Percentiles rank a stretch among this genome's conserved stretches.
Evolutionary conservation across 30 jellyfish, hydroid and myxozoan species (phyloP).

Genomic region (Chrysaora quinquecirrha): DNA sequence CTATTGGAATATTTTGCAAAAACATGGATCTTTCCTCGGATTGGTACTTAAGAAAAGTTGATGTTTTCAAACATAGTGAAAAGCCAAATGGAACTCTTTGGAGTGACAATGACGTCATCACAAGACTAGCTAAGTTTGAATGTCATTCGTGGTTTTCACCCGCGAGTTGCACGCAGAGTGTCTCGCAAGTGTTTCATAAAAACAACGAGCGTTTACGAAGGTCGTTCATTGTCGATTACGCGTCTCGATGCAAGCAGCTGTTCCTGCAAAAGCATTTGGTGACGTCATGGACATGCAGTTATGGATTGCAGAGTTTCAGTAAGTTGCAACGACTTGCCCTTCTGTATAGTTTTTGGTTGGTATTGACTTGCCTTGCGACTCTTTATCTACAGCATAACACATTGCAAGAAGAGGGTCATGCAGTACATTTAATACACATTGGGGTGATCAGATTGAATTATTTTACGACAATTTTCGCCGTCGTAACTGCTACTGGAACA

Average conservation of each 20-base stretch:
- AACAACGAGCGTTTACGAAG: conserved; percentile 13
- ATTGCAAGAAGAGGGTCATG: neutral
- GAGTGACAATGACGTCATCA: conserved; percentile 51
- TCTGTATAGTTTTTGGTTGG: conserved; percentile 31
- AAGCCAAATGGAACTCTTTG: conserved; percentile 62
- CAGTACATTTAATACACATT: conserved; percentile 19
- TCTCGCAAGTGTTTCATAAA: conserved; percentile 41
- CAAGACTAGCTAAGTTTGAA: conserved; percentile 32
- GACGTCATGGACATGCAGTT: conserved; percentile 63
- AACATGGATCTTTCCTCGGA: conserved; percentile 56
- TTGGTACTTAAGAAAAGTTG: conserved; percentile 53
- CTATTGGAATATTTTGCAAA: conserved; percentile 50
- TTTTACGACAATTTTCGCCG: neutral
- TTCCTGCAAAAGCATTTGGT: conserved; percentile 46
- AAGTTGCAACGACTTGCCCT: conserved; percentile 54
- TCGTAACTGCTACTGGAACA: neutral
- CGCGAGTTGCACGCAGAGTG: conserved; percentile 26
- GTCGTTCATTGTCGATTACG: conserved; percentile 24
- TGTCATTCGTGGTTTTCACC: conserved; percentile 72
- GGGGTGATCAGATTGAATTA: conserved; percentile 31
- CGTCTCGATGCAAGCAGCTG: conserved; percentile 60
- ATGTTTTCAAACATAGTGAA: conserved; percentile 43
- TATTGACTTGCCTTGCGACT: conserved; percentile 23
- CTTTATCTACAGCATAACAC: neutral
- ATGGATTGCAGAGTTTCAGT: conserved; percentile 37